Evolutionary conservation across 1,140 invertebrate species (phyloP).

Genomic region (Zophobas atratus): DNA sequence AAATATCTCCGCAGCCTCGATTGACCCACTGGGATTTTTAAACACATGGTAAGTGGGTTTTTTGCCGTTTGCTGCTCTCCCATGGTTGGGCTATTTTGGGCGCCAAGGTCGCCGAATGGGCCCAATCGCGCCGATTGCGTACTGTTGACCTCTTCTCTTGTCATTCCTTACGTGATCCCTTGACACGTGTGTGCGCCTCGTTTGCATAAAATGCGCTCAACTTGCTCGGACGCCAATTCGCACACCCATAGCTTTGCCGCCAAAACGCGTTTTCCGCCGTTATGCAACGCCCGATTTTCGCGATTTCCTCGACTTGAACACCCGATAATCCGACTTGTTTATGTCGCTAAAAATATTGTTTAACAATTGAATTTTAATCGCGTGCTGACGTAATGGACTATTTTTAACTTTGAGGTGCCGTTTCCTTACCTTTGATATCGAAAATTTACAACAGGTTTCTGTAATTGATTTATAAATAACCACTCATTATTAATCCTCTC

Average conservation of each 20-base stretch:
- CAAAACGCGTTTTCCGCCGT: background rate
- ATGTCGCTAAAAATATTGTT: slow-evolving; percentile 39
- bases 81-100: slow-evolving; percentile 42
- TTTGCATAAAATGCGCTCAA: slow-evolving; percentile 28
- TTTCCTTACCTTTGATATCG: slow-evolving; percentile 15
- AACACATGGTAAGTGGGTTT: slow-evolving; percentile 53
- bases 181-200: slow-evolving; percentile 39
- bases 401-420: slow-evolving; percentile 19
- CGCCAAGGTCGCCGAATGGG: slow-evolving; percentile 44
- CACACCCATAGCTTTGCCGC: background rate
- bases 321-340: background rate
- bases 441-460: slow-evolving; percentile 21
- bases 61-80: slow-evolving; percentile 32
- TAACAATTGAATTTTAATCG: slow-evolving; percentile 39
- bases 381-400: slow-evolving; percentile 17
- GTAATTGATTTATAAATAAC: slow-evolving; percentile 30
- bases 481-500: background rate
- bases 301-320: background rate
- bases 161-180: slow-evolving; percentile 2
- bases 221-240: background rate
- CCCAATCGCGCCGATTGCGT: slow-evolving; percentile 13
- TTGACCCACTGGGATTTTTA: slow-evolving; percentile 46
- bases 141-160: slow-evolving; percentile 42
- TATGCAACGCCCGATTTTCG: background rate
- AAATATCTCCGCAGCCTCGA: slow-evolving; percentile 29